Conservation (phyloP, 2,888 invertebrate genomes). For the Cerceris ruficornis region DNA sequence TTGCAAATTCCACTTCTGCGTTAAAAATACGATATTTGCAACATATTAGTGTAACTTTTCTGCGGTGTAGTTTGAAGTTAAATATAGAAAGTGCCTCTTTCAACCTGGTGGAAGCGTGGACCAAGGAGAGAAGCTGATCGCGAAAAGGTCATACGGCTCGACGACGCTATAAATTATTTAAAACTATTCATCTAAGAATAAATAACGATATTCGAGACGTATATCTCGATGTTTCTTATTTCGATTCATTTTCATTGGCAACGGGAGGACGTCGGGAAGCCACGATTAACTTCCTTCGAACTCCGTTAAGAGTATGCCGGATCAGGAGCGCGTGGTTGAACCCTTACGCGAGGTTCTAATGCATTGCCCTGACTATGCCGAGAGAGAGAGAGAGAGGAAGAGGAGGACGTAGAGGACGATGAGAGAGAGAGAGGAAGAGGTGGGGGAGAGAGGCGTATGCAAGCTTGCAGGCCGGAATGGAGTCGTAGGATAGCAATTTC, state of each 20-base stretch:
- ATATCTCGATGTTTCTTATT: background rate
- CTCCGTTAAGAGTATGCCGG: slow-evolving; percentile 46
- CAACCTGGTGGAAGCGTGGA: too few relatives aligned
- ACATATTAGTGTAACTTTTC: too few relatives aligned
- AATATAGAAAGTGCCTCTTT: too few relatives aligned
- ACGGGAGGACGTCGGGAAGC: background rate
- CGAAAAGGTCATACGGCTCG: too few relatives aligned
- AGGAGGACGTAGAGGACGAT: slow-evolving; percentile 18
- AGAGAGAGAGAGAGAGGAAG: slow-evolving; percentile 24
- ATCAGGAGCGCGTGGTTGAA: slow-evolving; percentile 60
- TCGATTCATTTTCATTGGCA: background rate
- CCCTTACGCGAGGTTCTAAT: slow-evolving; percentile 79
- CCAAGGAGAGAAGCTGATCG: too few relatives aligned
- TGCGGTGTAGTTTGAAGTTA: too few relatives aligned
- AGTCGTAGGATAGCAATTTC: slow-evolving; percentile 82
- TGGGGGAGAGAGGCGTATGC: slow-evolving; percentile 60
- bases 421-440: slow-evolving; percentile 31
- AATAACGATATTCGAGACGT: too few relatives aligned
- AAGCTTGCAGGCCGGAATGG: slow-evolving; percentile 78
- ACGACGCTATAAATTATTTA: too few relatives aligned
- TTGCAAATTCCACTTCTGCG: too few relatives aligned
- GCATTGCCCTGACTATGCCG: slow-evolving; percentile 72
- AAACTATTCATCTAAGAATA: too few relatives aligned
- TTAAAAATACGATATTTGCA: too few relatives aligned
- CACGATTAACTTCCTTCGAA: slow-evolving; percentile 39